Percentiles rank a stretch among this genome's conserved stretches.
These are phyloP conservation scores for Tridacna gigas DNA, from an alignment of 2,888 invertebrate genomes.

Conservation along the genomic window DNA sequence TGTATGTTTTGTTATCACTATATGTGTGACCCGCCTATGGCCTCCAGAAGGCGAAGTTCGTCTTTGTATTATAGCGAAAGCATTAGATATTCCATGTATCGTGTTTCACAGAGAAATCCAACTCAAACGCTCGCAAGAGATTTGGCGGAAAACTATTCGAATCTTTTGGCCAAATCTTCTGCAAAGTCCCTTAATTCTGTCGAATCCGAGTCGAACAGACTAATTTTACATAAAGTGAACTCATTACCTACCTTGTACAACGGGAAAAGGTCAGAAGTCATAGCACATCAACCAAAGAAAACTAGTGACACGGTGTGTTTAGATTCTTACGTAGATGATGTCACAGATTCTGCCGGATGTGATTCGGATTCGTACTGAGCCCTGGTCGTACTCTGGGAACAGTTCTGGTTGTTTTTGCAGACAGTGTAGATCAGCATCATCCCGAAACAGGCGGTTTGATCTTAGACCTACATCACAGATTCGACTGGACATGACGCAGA, in stretches of 20 bases:
- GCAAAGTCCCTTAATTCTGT: not conserved
- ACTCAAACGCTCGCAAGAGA: constrained; percentile 9
- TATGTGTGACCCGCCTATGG: constrained; percentile 70
- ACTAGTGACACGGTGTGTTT: not conserved
- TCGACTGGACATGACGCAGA: not conserved
- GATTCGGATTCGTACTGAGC: constrained; percentile 13
- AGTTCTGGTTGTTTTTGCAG: not conserved
- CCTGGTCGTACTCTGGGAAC: not conserved
- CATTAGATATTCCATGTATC: constrained; percentile 17
- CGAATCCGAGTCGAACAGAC: constrained; percentile 14
- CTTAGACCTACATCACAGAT: not conserved
- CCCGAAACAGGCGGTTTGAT: not conserved
- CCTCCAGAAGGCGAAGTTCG: not conserved
- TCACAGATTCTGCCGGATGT: constrained; percentile 22
- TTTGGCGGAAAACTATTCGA: constrained; percentile 23
- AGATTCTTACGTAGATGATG: constrained; percentile 1
- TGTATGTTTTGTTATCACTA: constrained; percentile 72
- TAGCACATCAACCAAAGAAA: constrained; percentile 4
- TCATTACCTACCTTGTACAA: not conserved
- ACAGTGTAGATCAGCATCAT: not conserved
- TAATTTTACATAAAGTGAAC: not conserved
- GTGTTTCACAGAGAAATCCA: constrained; percentile 18
- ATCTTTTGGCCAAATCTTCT: not conserved
- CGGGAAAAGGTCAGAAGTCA: not conserved
- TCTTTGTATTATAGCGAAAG: constrained; percentile 13